Conservation (phyloP, 2,888 invertebrate genomes). For the Syritta pipiens region DNA sequence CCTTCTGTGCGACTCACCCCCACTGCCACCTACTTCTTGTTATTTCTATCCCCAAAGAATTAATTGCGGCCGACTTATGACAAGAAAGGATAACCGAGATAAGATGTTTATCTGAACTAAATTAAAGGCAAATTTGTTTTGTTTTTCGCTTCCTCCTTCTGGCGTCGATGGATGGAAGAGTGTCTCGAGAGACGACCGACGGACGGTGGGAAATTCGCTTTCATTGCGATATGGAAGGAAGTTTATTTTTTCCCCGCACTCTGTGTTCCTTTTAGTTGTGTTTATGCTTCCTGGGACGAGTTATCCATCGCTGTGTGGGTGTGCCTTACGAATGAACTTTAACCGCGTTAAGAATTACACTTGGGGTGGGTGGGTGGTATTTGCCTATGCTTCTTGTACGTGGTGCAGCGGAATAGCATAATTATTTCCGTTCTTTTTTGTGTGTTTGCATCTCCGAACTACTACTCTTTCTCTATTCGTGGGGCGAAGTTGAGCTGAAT, state of each 20-base stretch:
- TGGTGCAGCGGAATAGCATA: conserved; percentile 62
- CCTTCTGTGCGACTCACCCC: conserved; percentile 33
- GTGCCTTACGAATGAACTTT: conserved; percentile 26
- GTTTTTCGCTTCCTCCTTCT: conserved; percentile 2
- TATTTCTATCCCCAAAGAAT: conserved; percentile 45
- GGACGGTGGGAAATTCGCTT: conserved; percentile 33
- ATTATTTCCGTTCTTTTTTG: conserved; percentile 60
- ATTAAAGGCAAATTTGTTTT: conserved; percentile 68
- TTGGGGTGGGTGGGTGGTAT: background rate
- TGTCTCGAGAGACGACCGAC: no score
- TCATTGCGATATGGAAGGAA: conserved; percentile 60
- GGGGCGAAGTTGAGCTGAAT: conserved; percentile 42
- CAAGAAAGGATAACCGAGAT: conserved; percentile 69
- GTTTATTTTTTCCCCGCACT: conserved; percentile 44
- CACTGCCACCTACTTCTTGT: conserved; percentile 4
- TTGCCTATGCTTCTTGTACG: conserved; percentile 34
- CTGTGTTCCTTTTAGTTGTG: conserved; percentile 20
- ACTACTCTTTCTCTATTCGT: conserved; percentile 45
- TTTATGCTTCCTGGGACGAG: conserved; percentile 43
- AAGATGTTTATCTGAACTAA: conserved; percentile 69
- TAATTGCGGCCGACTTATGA: conserved; percentile 67
- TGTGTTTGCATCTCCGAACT: conserved; percentile 16
- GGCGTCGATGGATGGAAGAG: background rate
- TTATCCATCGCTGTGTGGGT: background rate
- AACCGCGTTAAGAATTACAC: conserved; percentile 54